Evolutionary conservation across 2,113 vertebrate genomes (phyloP).

Genomic region (Anhinga rufa): DNA sequence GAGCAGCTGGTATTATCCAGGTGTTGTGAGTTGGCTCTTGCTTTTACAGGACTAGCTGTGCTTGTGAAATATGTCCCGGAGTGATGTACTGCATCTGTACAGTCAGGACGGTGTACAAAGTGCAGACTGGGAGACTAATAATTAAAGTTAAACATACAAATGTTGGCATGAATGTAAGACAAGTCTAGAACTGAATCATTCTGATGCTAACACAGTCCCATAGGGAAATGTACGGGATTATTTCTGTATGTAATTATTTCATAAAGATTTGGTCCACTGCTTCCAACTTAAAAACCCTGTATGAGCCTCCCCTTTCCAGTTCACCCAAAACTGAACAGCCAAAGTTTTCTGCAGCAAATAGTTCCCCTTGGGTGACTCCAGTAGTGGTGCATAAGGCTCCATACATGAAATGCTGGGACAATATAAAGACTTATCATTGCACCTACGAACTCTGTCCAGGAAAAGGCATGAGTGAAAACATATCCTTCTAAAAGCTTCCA

Average conservation of each 20-base stretch:
- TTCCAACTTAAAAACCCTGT: background rate
- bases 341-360: background rate
- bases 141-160: background rate
- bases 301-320: background rate
- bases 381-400: background rate
- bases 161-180: background rate
- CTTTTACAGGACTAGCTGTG: background rate
- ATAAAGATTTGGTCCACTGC: background rate
- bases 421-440: background rate
- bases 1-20: background rate
- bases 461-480: background rate
- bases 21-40: background rate
- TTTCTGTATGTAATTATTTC: background rate
- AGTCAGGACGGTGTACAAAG: background rate
- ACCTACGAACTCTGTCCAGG: background rate
- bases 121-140: background rate
- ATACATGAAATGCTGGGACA: background rate
- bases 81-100: background rate
- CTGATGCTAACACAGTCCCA: background rate
- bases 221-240: background rate
- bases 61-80: background rate
- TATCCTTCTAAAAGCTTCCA: background rate
- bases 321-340: background rate
- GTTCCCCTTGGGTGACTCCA: background rate
- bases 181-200: background rate